Evolutionary conservation across 2,797 vertebrate species (phyloP), one percentile per base, ranked within the genome.

Genomic region (Anas capensis): DNA sequence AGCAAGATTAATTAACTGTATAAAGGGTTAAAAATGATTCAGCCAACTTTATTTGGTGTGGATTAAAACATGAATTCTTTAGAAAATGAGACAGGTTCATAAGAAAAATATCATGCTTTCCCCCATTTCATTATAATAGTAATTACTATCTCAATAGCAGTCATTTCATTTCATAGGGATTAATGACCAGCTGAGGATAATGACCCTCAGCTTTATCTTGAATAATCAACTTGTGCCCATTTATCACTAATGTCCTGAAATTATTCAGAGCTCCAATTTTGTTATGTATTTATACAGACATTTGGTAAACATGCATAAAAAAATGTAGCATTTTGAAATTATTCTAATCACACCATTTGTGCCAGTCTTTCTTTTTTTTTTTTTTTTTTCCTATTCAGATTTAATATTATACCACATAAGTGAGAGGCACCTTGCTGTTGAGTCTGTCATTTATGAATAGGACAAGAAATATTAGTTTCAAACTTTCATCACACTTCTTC

Each of bases 111-210:
- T 82, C 83, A 54, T 91, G 87, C 54, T 24, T 53, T 62, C 48
- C 13, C 57, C 48, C 8, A 71, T 92, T 96, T 93, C 92, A 94
- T 95, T 96, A 79, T 96, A 90, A 82, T 65, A 93, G 88, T 90
- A 96, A 87, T 93, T 96, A 84, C 93, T 96, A 58, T 89, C 79
- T 94, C 91, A 79, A 70, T 80, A 86, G 71, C 88, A 85, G 87
- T 82, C 73, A 86, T 96, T 92, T 82, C 71, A 86, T 96, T 92
- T 96, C 94, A 91, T 95, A 83, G 85, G 71, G 77, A 90, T 78
- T 96, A 94, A 95, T 95, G 89, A 90, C 18, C 92, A 87, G 73
- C 75, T 96, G 79, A 76, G 82, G 86, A 96, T 96, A 97, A 85
- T 92, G 95, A 95, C 82, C 64, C 72, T 92, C 92, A 72, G 75